These are phyloP conservation scores for Eilema griseolum DNA, from an alignment of 2,888 invertebrate species.

Conservation along the genomic window DNA sequence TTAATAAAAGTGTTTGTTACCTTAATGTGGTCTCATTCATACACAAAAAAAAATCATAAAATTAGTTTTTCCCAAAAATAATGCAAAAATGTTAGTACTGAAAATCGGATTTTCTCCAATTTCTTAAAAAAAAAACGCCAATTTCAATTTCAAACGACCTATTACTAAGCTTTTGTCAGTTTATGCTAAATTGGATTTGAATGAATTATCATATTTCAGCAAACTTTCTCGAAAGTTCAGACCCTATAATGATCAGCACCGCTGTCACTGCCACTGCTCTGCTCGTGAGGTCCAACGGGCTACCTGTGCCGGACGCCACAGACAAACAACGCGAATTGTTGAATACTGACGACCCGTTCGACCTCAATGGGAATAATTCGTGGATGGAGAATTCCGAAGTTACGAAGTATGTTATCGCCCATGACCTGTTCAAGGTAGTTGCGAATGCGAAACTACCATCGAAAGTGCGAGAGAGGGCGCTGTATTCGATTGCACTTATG, in stretches of 20 bases:
- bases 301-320: constrained; percentile 88
- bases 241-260: constrained; percentile 88
- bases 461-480: constrained; percentile 92
- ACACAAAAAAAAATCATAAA: too few relatives aligned
- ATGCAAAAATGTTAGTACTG: too few relatives aligned
- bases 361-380: constrained; percentile 58
- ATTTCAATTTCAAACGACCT: too few relatives aligned
- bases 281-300: constrained; percentile 89
- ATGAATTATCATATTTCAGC: constrained; percentile 83
- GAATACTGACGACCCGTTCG: constrained; percentile 74
- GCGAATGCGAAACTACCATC: constrained; percentile 90
- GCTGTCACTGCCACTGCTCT: constrained; percentile 91
- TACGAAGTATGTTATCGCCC: constrained; percentile 90
- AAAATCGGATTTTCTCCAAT: too few relatives aligned
- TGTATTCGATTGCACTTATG: constrained; percentile 91
- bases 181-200: too few relatives aligned
- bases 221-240: constrained; percentile 88
- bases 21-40: too few relatives aligned
- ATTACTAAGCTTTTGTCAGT: too few relatives aligned
- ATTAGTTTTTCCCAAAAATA: too few relatives aligned
- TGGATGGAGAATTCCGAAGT: constrained; percentile 60
- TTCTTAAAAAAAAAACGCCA: too few relatives aligned
- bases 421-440: constrained; percentile 90
- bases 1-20: too few relatives aligned
- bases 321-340: constrained; percentile 72